Conservation (phyloP, 92 coral and sea anemone genomes). For the Scolanthus callimorphus region DNA sequence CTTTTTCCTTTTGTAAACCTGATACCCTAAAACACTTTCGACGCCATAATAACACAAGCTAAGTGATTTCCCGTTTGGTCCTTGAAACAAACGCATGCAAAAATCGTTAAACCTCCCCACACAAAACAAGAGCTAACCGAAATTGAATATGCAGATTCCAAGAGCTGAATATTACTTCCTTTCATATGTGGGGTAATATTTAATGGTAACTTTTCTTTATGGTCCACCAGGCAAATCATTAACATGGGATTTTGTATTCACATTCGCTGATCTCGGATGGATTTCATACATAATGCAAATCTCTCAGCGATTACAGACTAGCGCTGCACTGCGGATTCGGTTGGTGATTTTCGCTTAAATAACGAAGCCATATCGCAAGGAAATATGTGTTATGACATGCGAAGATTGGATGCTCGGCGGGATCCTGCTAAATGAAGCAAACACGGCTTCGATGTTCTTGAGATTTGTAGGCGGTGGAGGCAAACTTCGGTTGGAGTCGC, state of each 20-base stretch:
- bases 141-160: constrained; percentile 6
- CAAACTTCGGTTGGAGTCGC: not conserved
- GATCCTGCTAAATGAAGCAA: no score
- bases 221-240: constrained; percentile 83
- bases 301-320: constrained; percentile 9
- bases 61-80: not conserved
- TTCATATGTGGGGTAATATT: constrained; percentile 75
- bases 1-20: not conserved
- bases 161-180: constrained; percentile 36
- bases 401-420: not conserved
- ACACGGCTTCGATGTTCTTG: no score
- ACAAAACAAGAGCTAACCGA: constrained; percentile 8
- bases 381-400: not conserved
- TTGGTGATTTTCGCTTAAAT: not conserved
- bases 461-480: no score
- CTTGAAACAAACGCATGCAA: no score
- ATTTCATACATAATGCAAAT: constrained; percentile 89
- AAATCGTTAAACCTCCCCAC: not conserved
- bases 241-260: constrained; percentile 79
- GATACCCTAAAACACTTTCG: not conserved
- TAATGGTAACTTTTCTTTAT: constrained; percentile 62
- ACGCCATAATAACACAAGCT: not conserved
- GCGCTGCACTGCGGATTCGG: not conserved
- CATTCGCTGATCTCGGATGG: constrained; percentile 40
- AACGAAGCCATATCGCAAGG: not conserved